Base-by-base conservation (phyloP, 2,797 vertebrate species). In the Hippocampus kuda region DNA sequence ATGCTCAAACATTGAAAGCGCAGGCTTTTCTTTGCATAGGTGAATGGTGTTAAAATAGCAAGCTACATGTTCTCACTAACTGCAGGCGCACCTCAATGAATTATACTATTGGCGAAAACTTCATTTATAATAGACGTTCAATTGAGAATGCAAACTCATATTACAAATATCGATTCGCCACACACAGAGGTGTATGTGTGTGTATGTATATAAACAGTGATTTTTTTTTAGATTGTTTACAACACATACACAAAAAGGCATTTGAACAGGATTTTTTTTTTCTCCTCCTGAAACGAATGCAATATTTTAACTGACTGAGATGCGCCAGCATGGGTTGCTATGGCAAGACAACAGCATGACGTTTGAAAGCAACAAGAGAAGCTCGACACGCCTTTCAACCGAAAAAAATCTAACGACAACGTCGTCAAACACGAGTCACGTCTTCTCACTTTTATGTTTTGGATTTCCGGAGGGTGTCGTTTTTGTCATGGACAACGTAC, bases 1-100 rank as follows among this genome's bases (percentile, higher is more conserved):
- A 75, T 81, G 82, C 54, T 66, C 69, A 66, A 82, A 79, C 68
- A 79, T 69, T 65, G 75, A 83, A 81, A 88, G 85, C 81, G 80
- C 74, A 83, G 75, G 85, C 83, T 65, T 86, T 83, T 63, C 73
- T 76, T 92, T 92, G 91, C 91, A 92, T 92, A 92, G 91, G 89
- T 90, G 86, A 82, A 86, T 84, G 74, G 83, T 83, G 80, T 84
- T 80, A 75, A 79, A 86, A 76, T 70, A 75, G 77, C 78, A 78
- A 77, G 86, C 87, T 88, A 89, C 90, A 84, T 84, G 75, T 84
- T 81, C 77, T 78, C 34, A 84, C 79, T 65, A 76, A 81, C 77
- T 79, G 77, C 51, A 24, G 24, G 56, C 16, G 26, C 56, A 30
- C 30, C 24, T 27, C 26, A 30, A 59, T 59, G 12, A 15, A 27